A percentile compares a stretch with the other conserved stretches of the same genome.
Evolutionary conservation across 2,888 invertebrate species (phyloP).

Genomic region (Cecidostiba fungosa): DNA sequence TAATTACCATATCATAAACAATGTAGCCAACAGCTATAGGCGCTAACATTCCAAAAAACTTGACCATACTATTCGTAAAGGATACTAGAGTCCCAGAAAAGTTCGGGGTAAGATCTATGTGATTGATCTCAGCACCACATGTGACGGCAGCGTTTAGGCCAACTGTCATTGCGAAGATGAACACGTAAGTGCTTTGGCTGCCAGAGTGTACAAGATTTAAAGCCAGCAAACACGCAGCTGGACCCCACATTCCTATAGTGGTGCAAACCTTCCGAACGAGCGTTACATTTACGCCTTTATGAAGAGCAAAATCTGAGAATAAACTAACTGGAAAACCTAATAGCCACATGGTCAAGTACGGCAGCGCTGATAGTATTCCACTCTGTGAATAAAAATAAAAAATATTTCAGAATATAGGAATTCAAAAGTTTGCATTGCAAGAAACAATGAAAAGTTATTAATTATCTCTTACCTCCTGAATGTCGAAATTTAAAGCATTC

Average conservation of each 20-base stretch:
- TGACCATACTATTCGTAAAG: slow-evolving; percentile 80
- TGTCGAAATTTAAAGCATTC: slow-evolving; percentile 83
- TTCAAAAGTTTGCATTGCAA: no score
- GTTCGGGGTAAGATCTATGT: slow-evolving; percentile 81
- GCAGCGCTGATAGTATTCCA: slow-evolving; percentile 82
- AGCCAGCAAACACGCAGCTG: slow-evolving; percentile 78
- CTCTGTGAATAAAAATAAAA: slow-evolving; percentile 75
- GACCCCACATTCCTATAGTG: slow-evolving; percentile 82
- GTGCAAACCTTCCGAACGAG: slow-evolving; percentile 79
- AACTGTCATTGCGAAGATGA: slow-evolving; percentile 74
- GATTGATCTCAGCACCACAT: slow-evolving; percentile 79
- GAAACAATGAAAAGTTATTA: no score
- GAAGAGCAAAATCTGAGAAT: slow-evolving; percentile 79
- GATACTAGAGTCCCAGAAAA: slow-evolving; percentile 81
- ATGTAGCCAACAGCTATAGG: slow-evolving; percentile 78
- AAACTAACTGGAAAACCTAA: slow-evolving; percentile 81
- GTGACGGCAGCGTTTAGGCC: slow-evolving; percentile 74
- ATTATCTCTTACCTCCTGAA: slow-evolving; percentile 81
- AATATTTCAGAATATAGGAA: no score
- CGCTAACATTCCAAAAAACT: slow-evolving; percentile 79
- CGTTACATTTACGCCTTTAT: slow-evolving; percentile 71
- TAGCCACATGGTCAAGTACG: slow-evolving; percentile 82
- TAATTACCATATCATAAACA: slow-evolving; percentile 73
- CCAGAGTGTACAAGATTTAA: slow-evolving; percentile 72
- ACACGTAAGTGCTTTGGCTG: slow-evolving; percentile 59